Conservation (phyloP, 1,140 invertebrate genomes). For the Polypedilum pembai region DNA sequence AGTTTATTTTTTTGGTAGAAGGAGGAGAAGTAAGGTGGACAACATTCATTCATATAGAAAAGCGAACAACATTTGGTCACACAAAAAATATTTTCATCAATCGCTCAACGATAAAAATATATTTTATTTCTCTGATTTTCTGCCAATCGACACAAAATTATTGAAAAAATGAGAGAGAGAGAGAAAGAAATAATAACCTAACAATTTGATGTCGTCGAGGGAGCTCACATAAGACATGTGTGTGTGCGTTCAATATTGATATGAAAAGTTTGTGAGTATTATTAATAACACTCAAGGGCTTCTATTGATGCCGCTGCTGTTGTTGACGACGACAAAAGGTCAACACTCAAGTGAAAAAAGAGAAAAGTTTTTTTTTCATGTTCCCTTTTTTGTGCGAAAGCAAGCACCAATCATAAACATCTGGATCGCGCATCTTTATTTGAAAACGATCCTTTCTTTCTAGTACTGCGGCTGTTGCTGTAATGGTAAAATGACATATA, state of each 20-base stretch:
- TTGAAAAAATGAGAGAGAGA: background rate
- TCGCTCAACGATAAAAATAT: background rate
- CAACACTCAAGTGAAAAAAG: background rate
- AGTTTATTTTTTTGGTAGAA: background rate
- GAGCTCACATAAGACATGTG: background rate
- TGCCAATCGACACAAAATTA: conserved; percentile 12
- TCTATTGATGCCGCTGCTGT: background rate
- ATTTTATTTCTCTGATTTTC: conserved; percentile 3
- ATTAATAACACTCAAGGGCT: conserved; percentile 1
- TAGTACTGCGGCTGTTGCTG: background rate
- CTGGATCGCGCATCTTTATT: conserved; percentile 10
- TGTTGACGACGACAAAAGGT: conserved; percentile 1
- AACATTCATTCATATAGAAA: background rate
- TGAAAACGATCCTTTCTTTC: conserved; percentile 4
- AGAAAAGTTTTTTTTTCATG: background rate
- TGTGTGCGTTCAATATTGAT: conserved; percentile 11
- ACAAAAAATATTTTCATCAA: conserved; percentile 6
- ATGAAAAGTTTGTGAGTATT: background rate
- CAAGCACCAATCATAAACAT: background rate
- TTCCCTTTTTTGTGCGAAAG: background rate
- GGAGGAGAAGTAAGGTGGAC: background rate
- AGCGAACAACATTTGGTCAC: background rate
- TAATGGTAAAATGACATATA: background rate
- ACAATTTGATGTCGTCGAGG: conserved; percentile 3
- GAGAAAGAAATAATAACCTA: no score